Evolutionary conservation across 2,888 invertebrate species (phyloP).

Genomic region (Tromatobia lineatoria): DNA sequence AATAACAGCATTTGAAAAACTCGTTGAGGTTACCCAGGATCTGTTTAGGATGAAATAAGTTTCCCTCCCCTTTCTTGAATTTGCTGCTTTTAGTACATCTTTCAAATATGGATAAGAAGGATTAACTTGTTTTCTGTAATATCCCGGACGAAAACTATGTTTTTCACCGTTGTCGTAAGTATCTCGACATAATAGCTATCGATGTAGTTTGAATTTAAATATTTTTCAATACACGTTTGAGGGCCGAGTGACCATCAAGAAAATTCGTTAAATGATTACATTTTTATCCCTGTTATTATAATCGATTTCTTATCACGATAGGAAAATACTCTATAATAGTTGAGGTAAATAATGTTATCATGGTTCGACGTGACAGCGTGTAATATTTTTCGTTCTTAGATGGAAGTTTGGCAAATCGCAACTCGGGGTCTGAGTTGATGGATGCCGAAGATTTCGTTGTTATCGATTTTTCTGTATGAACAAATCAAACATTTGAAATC

Average conservation of each 20-base stretch:
- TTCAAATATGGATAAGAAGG: constrained; percentile 49
- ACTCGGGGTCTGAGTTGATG: no score
- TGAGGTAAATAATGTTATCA: background rate
- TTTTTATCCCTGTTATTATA: constrained; percentile 74
- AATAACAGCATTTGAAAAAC: constrained; percentile 57
- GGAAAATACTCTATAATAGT: constrained; percentile 77
- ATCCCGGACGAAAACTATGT: constrained; percentile 3
- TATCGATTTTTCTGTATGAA: no score
- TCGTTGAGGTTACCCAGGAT: constrained; percentile 46
- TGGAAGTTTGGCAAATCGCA: no score
- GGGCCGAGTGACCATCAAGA: background rate
- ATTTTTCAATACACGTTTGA: background rate
- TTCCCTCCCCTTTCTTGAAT: constrained; percentile 50
- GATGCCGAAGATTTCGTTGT: no score
- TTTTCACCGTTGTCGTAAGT: constrained; percentile 32
- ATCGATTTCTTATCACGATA: constrained; percentile 72
- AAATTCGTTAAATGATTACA: constrained; percentile 61
- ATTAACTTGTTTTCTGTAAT: constrained; percentile 53
- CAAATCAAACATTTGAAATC: no score
- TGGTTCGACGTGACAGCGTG: no score
- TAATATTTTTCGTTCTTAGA: no score
- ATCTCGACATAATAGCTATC: constrained; percentile 41
- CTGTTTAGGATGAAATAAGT: constrained; percentile 67
- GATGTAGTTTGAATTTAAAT: constrained; percentile 11
- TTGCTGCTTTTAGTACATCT: constrained; percentile 18